phyloP scores from a whole-genome alignment of 2,797 vertebrate genomes.

The Setipinna tenuifilis region DNA sequence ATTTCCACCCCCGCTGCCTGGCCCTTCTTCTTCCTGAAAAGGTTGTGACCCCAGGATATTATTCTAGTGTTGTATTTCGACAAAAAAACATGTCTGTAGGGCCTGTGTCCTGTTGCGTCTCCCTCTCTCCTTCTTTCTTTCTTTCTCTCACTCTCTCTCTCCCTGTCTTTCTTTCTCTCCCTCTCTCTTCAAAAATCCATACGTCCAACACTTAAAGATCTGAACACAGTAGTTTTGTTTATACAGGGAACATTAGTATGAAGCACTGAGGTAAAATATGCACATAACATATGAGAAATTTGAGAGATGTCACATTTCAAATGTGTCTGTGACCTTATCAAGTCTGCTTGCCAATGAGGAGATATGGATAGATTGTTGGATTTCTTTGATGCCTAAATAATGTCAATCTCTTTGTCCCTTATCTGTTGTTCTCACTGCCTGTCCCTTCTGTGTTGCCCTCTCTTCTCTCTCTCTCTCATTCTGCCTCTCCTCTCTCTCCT shows the following conservation, averaged over 20 bases:
- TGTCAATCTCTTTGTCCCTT: neutral
- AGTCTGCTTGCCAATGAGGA: neutral
- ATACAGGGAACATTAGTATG: neutral
- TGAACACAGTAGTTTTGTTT: neutral
- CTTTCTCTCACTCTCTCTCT: neutral
- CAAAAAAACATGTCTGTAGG: neutral
- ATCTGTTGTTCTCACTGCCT: neutral
- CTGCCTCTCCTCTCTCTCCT: neutral
- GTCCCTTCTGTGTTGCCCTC: neutral
- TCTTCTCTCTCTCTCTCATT: neutral
- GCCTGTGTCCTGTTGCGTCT: neutral
- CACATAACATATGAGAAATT: neutral
- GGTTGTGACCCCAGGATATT: constrained; percentile 10
- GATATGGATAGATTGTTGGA: neutral
- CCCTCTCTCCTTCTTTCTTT: neutral
- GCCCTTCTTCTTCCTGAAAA: constrained; percentile 22
- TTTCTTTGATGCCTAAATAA: neutral
- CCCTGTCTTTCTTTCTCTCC: neutral
- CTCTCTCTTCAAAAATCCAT: neutral
- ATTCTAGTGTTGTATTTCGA: neutral
- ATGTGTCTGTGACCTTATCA: neutral
- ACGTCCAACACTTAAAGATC: neutral
- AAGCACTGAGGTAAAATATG: neutral
- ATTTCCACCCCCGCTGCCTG: constrained; percentile 1
- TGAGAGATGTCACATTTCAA: too few species aligned